phyloP scores from a whole-genome alignment of 2,888 invertebrate genomes.

The Amblyteles armatorius region DNA sequence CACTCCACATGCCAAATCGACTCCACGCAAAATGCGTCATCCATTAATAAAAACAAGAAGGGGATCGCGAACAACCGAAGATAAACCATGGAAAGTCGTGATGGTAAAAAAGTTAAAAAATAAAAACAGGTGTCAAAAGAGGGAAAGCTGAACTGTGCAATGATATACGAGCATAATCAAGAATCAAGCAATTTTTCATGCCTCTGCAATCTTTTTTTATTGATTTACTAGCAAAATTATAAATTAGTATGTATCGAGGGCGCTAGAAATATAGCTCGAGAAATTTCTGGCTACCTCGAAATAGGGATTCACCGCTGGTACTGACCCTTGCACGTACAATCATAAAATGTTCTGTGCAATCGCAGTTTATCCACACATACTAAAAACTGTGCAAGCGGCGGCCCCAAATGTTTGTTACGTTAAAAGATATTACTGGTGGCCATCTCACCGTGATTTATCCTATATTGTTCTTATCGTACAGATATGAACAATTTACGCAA shows the following conservation, averaged over 20 bases:
- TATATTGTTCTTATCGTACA: background rate
- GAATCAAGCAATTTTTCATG: background rate
- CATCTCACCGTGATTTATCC: no score
- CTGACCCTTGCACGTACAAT: no score
- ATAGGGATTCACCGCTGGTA: no score
- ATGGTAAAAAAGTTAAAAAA: background rate
- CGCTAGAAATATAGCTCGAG: no score
- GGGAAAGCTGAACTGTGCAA: background rate
- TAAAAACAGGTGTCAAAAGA: background rate
- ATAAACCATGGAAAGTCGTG: background rate
- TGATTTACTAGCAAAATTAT: no score
- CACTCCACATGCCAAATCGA: background rate
- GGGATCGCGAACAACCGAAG: background rate
- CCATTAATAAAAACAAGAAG: background rate
- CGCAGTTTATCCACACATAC: no score
- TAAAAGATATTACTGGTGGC: no score
- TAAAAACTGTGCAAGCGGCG: no score
- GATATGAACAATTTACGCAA: conserved; percentile 35
- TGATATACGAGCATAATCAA: background rate
- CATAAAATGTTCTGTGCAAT: no score
- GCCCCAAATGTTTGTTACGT: no score
- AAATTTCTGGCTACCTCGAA: no score
- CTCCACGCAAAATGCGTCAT: background rate
- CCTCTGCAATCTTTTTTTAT: background rate
- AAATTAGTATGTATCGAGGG: no score